Base-by-base conservation (phyloP, 2,888 invertebrate genomes). In the Drosophila neoperkinsi region DNA sequence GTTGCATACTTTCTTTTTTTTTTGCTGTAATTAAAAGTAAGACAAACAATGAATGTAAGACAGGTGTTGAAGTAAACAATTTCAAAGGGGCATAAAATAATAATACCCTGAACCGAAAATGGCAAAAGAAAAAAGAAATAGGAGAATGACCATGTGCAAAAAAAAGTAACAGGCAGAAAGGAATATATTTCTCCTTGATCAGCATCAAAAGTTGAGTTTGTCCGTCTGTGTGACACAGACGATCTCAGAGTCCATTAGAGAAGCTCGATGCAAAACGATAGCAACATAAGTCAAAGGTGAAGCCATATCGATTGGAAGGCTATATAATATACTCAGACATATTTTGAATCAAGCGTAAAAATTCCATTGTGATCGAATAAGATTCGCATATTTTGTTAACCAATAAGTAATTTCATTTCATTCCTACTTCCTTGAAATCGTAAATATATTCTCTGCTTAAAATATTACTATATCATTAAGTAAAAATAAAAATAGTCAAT, bases 21-120 rank as follows among this genome's bases (percentile, higher is more conserved):
- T 58, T 31, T n/a, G 49, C 46, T 50, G 31, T 62, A 28, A 46
- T 13, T 38, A 28, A 53, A 66, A 66, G 46, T 21, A 31, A 50
- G 38, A 63, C 53, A 71, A 72, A 43, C 55, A 60, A n/a, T 50
- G 31, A 59, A 31, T 68, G 55, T 38, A 58, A 56, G 28, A 49
- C 51, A 71, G 71, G 60, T 70, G 49, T 36, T 64, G n/a, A 34
- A 34, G 18, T 18, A 38, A 36, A n/a, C 10, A 11, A 9, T 18
- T 38, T 28, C 11, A 18, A 55, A 49, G 11, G 5, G 11, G 3
- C 41, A 43, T 43, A 5, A n/a, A n/a, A 46, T 9, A 16, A 4
- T 9, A 16, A 16, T 3, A 3, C 0, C 41, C 41, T 5, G 2
- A 25, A 1, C 5, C 21, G 21, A 43, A 43, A 43, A 43, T 46